Conservation (phyloP, 2,888 invertebrate genomes). For the Sphaeridia pumilis region DNA sequence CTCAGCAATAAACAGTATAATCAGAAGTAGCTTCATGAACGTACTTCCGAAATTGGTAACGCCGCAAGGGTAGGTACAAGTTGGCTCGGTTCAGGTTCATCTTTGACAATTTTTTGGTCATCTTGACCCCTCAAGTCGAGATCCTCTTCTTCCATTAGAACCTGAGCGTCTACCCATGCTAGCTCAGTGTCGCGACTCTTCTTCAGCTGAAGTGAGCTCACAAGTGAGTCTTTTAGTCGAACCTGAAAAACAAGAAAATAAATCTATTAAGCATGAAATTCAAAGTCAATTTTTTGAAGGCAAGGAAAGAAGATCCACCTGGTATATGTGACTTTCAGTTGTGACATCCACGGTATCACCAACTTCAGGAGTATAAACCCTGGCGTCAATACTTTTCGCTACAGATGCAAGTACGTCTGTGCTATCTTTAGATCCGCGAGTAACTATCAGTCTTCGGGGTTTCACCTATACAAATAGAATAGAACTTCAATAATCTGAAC, state of each 20-base stretch:
- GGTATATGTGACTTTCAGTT: conserved; percentile 95
- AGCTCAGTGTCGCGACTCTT: conserved; percentile 78
- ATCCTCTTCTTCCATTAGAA: conserved; percentile 48
- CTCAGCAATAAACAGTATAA: not conserved
- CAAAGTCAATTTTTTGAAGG: not conserved
- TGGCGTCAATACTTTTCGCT: too few species aligned
- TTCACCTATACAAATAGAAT: conserved; percentile 50
- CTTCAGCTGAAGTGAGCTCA: conserved; percentile 74
- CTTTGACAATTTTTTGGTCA: conserved; percentile 36
- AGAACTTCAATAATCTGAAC: not conserved
- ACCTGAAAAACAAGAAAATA: conserved; percentile 48
- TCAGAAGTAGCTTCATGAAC: not conserved
- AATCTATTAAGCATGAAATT: not conserved
- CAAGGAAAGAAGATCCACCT: conserved; percentile 46
- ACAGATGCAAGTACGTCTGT: conserved; percentile 57
- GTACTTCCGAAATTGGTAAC: conserved; percentile 23
- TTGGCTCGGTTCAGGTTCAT: conserved; percentile 15
- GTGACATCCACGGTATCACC: conserved; percentile 89
- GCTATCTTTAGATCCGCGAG: conserved; percentile 59
- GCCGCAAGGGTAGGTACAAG: conserved; percentile 35
- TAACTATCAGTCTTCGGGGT: conserved; percentile 67
- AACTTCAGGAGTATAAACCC: conserved; percentile 68
- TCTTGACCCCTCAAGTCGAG: conserved; percentile 44
- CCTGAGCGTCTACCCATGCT: conserved; percentile 85
- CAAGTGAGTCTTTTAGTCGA: conserved; percentile 77